Base-by-base conservation (phyloP, 2,113 vertebrate species). In the Malurus melanocephalus region DNA sequence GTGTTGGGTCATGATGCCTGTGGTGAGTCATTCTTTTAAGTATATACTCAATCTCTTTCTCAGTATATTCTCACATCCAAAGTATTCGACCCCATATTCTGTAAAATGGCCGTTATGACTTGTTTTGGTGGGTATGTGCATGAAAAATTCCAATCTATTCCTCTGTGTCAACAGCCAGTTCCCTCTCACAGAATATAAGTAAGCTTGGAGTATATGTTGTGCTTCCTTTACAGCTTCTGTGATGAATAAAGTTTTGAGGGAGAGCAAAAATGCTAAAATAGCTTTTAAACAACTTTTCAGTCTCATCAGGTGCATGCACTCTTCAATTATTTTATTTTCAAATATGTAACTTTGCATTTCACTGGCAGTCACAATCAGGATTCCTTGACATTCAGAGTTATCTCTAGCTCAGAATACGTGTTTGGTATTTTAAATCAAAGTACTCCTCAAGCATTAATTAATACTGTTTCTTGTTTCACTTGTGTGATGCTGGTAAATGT, bases 11-110 rank as follows among this genome's bases (percentile, higher is more conserved):
- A 88, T 67, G 59, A 84, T 92, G 77, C 91, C 64, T 61, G 72
- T 90, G 81, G 68, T 87, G 88, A 96, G 76, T 96, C 84, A 92
- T 84, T 76, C 56, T 71, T 85, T 77, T 55, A 91, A 91, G 69
- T 35, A 33, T 83, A 33, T 56, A 56, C 48, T 80, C 51, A 51
- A 23, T 77, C 56, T 56, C 35, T 69, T 85, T 46, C 67, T 80
- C 59, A 65, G 77, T 75, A 2, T 78, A 35, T 88, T 91, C 72
- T 92, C 93, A 79, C 48, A 89, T 85, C 60, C 20, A 6, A 92
- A 96, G 56, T 75, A 88, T 93, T 90, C 22, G 42, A 68, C 57
- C 61, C 56, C 69, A 30, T 90, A n/a, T 80, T 92, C 71, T 86
- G 72, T 80, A 43, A 89, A 85, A 62, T 80, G 55, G 52, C 66